A percentile compares a stretch with the other conserved stretches of the same genome.
Evolutionary conservation across 2,797 vertebrate species (phyloP).

Genomic region (Macrochelys suwanniensis): DNA sequence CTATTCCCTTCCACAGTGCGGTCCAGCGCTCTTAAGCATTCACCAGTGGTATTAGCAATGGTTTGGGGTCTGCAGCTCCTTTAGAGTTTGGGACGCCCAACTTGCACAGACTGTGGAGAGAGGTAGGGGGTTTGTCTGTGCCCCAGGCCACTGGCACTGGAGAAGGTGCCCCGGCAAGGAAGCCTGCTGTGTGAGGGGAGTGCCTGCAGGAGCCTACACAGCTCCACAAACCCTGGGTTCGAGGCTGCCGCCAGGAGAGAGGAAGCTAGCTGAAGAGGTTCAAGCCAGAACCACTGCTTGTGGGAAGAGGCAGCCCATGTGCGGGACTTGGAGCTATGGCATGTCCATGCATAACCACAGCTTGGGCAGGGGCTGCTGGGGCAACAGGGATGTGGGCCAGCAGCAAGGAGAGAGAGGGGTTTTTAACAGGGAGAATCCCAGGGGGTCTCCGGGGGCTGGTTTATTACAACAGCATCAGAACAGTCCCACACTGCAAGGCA

Average conservation of each 20-base stretch:
- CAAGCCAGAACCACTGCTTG: not conserved
- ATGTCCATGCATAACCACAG: not conserved
- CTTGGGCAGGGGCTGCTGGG: not conserved
- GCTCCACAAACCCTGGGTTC: not conserved
- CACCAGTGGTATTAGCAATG: not conserved
- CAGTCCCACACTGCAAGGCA: not conserved
- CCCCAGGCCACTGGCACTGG: not conserved
- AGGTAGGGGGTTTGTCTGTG: not conserved
- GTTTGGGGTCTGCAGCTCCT: too few relatives aligned
- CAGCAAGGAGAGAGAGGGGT: not conserved
- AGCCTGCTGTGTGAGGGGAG: not conserved
- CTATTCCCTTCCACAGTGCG: not conserved
- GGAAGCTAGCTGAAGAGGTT: too few relatives aligned
- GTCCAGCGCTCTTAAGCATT: not conserved
- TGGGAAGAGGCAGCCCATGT: not conserved
- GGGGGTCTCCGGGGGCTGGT: not conserved
- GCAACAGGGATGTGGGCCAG: not conserved
- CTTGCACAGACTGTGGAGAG: too few relatives aligned
- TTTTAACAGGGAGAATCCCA: not conserved
- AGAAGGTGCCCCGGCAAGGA: too few relatives aligned
- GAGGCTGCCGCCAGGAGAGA: not conserved
- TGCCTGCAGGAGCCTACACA: not conserved
- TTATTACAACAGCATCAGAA: not conserved
- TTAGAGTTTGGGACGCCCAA: too few relatives aligned
- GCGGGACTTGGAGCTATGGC: not conserved